Evolutionary conservation across 1,140 invertebrate species (phyloP).

Genomic region (Nasonia giraulti): DNA sequence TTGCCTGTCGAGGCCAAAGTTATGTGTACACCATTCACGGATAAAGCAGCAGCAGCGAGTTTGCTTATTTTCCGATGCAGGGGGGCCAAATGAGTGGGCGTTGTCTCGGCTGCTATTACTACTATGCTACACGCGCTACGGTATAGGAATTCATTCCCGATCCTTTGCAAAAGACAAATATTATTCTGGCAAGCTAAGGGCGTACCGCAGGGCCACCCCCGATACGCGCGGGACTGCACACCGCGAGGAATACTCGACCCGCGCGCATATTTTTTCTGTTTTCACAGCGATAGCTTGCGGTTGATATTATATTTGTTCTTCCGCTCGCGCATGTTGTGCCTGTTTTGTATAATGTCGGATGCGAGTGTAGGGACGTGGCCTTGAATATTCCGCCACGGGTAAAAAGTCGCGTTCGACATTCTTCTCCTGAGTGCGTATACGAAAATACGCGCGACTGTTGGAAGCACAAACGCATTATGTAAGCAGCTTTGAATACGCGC

Average conservation of each 20-base stretch:
- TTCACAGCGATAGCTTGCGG: background rate
- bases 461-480: background rate
- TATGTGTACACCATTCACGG: background rate
- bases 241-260: background rate
- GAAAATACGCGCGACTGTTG: background rate
- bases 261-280: background rate
- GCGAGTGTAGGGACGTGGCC: background rate
- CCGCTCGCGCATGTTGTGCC: background rate
- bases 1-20: constrained; percentile 6
- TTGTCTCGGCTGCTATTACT: background rate
- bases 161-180: constrained; percentile 17
- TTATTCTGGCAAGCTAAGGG: background rate
- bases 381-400: background rate
- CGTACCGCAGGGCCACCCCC: background rate
- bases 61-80: background rate
- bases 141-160: background rate
- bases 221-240: background rate
- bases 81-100: background rate
- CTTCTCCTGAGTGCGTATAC: background rate
- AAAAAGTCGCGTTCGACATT: background rate
- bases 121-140: background rate
- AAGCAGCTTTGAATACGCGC: background rate
- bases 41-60: background rate
- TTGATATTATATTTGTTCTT: background rate
- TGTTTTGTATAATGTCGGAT: background rate